Evolutionary conservation across 1,140 invertebrate genomes (phyloP).

Genomic region (Choristoneura fumiferana): DNA sequence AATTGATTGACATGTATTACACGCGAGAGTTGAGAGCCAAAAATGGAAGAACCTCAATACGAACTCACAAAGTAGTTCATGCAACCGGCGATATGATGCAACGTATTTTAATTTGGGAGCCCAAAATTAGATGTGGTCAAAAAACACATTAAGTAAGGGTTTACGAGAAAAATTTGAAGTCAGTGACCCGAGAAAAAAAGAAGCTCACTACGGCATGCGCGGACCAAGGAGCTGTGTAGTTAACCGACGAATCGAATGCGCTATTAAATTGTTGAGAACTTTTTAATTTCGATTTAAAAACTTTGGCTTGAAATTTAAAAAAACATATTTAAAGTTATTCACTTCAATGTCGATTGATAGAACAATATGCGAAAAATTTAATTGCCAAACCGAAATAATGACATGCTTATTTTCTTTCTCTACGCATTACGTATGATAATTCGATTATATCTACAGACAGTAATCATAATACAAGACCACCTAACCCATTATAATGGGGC

Average conservation of each 20-base stretch:
- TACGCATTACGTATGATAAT: constrained; percentile 59
- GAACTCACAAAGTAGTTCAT: background rate
- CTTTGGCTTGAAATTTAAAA: background rate
- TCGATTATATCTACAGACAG: constrained; percentile 44
- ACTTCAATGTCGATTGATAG: background rate
- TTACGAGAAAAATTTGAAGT: constrained; percentile 12
- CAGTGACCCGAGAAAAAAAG: constrained; percentile 16
- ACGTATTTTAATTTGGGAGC: constrained; percentile 9
- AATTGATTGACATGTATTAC: no score
- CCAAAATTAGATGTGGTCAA: constrained; percentile 16
- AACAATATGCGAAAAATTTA: background rate
- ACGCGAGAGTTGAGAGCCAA: no score
- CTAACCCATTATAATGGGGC: constrained; percentile 21
- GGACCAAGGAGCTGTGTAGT: constrained; percentile 1
- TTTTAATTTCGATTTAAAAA: background rate
- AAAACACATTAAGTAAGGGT: constrained; percentile 12
- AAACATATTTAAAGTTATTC: background rate
- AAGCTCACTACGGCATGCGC: constrained; percentile 8
- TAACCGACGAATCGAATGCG: constrained; percentile 6
- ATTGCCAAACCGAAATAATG: constrained; percentile 16
- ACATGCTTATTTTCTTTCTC: constrained; percentile 29
- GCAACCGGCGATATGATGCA: constrained; percentile 4
- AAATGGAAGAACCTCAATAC: no score
- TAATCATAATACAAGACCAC: constrained; percentile 37
- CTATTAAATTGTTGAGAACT: background rate